These are phyloP conservation scores for Protosalanx chinensis DNA, from an alignment of 2,797 vertebrate genomes.

Conservation along the genomic window DNA sequence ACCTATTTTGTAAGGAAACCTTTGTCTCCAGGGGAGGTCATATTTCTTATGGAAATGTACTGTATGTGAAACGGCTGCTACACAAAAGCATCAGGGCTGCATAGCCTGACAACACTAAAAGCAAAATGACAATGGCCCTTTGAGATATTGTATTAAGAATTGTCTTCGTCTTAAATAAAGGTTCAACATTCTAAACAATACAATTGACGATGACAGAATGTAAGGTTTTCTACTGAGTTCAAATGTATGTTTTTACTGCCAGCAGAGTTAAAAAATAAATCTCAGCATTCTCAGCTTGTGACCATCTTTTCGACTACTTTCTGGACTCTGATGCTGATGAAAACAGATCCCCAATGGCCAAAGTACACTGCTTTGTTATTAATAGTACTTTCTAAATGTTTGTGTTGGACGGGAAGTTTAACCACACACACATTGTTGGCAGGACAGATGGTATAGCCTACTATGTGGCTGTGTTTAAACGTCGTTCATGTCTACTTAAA, in stretches of 20 bases:
- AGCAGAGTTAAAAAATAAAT: too few species aligned
- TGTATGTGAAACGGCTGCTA: constrained; percentile 49
- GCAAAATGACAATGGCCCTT: background rate
- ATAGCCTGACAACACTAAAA: constrained; percentile 9
- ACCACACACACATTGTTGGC: constrained; percentile 44
- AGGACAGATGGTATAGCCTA: constrained; percentile 30
- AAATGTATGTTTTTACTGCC: too few species aligned
- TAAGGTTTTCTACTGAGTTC: too few species aligned
- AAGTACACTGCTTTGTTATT: constrained; percentile 49
- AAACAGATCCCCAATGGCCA: constrained; percentile 37
- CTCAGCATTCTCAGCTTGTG: too few species aligned
- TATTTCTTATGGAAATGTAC: constrained; percentile 66
- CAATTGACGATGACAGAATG: too few species aligned
- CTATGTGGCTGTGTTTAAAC: constrained; percentile 27
- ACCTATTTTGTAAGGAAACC: constrained; percentile 53
- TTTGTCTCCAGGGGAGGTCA: constrained; percentile 58
- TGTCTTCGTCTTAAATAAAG: too few species aligned
- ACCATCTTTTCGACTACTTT: too few species aligned
- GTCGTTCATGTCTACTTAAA: background rate
- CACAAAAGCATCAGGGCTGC: constrained; percentile 37
- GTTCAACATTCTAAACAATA: too few species aligned
- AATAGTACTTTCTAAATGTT: constrained; percentile 61
- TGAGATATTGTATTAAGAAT: too few species aligned
- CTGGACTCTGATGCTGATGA: constrained; percentile 5
- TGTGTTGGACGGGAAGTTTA: constrained; percentile 54